Evolutionary conservation across 2,888 invertebrate genomes (phyloP), one percentile per base, ranked within the genome.

Genomic region (Drosophila ustulata): DNA sequence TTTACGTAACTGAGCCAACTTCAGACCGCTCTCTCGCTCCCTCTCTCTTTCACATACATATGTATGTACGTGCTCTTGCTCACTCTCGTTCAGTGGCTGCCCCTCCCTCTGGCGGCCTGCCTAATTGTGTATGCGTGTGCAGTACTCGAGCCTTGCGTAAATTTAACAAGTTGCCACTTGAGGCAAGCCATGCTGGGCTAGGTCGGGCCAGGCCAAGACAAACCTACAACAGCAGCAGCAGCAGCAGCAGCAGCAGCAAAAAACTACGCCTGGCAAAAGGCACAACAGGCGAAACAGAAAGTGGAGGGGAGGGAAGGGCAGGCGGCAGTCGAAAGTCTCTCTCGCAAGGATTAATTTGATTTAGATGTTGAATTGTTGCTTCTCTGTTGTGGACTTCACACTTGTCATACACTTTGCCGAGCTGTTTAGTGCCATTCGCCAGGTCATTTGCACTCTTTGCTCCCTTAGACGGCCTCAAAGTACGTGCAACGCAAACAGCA

Each of bases 151-250:
- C 56, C 82, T 75, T 84, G 87, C 83, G 83, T 85, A 88, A 85
- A 85, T 88, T 83, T 85, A 85, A 88, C 83, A 84, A 84, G 88
- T 84, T 84, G 76, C 80, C 83, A 88, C 88, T 84, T 85, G 78
- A 88, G 70, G 58, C 80, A 67, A 57, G 39, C 28, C 65, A 46
- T 45, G 34, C 32, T 66, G 32, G 47, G 39, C 37, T 58, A 62
- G 67, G 49, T 25, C 47, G 32, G 63, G 65, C 13, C 72, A 37
- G 56, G 45, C 37, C 62, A 62, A 73, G 56, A 37, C 51, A 39
- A 67, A 65, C 43, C 52, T 51, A 65, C 67, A 74, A 67, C 53
- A 56, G 57, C 53, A 69, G 47, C 28, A 73, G 46, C 70, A 79
- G 55, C 55, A 57, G n/a, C n/a, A n/a, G n/a, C n/a, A n/a, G 50